A percentile compares a stretch with the other conserved stretches of the same genome.
phyloP scores from a whole-genome alignment of 2,113 vertebrate genomes.

The Dryoscopus gambensis region DNA sequence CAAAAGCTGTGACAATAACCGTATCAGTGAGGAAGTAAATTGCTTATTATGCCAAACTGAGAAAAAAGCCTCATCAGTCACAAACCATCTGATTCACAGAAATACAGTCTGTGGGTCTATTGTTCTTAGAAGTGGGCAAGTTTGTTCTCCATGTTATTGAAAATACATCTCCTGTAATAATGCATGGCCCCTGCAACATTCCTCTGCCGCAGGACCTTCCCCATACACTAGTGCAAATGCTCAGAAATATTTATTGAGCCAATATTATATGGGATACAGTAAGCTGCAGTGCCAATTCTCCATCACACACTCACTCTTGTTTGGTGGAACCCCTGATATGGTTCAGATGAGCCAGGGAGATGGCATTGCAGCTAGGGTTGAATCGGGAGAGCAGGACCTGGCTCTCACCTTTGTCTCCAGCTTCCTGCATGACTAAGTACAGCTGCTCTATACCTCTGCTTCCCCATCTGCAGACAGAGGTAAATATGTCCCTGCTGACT shows the following conservation, averaged over 20 bases:
- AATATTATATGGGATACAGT: fast-evolving
- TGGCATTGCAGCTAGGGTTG: neutral
- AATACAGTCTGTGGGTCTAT: neutral
- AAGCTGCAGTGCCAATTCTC: neutral
- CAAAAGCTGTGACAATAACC: constrained; percentile 67
- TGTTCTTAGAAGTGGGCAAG: neutral
- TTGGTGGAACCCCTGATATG: neutral
- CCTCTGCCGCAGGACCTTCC: neutral
- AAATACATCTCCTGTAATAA: neutral
- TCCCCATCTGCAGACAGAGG: neutral
- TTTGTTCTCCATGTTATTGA: neutral
- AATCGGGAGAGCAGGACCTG: neutral
- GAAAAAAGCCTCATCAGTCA: constrained; percentile 55
- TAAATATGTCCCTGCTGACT: constrained; percentile 24
- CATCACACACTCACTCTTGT: fast-evolving
- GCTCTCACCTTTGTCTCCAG: neutral
- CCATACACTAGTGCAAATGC: neutral
- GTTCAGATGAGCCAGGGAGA: neutral
- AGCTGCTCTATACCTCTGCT: constrained; percentile 13
- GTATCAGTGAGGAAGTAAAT: constrained; percentile 61
- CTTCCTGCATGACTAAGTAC: neutral
- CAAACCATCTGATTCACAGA: constrained; percentile 55
- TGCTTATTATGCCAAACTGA: constrained; percentile 63
- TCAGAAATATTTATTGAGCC: neutral
- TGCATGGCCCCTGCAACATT: neutral